Base-by-base conservation (phyloP, 2,888 invertebrate species). In the Tetragnatha montana region DNA sequence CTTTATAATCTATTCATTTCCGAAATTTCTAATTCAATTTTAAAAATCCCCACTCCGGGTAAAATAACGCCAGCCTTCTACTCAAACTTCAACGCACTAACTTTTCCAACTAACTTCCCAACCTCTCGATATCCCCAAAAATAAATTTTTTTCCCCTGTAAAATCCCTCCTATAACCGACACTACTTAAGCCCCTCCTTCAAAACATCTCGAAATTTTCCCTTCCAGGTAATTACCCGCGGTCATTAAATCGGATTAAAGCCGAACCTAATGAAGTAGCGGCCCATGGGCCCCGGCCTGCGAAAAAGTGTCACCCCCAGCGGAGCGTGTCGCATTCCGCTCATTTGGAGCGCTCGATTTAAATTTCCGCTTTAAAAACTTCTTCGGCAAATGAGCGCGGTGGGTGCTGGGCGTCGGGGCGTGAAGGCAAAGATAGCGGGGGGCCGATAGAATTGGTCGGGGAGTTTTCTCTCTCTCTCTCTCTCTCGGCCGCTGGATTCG, bases 311-410 rank as follows among this genome's bases (percentile, higher is more conserved):
- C 19, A 21, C 22, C 73, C 73, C 73, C 73, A 19, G 22, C 21
- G 35, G 21, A 14, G 14, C 22, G 35, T 73, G 35, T 35, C 73
- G 21, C 73, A 14, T 19, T 69, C 69, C 81, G 71, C 74, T 19
- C 8, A 35, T 35, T 35, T 35, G 35, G 35, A 35, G 35, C 79
- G 88, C 88, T 87, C 89, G 79, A 90, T 90, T 90, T 90, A 90
- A 90, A 90, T 90, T 90, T 90, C 86, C 89, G 89, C 89, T 90
- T 90, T 90, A 90, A 90, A 90, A 90, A 90, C 86, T 35, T 87
- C 87, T 73, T 86, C 78, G 68, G 90, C 90, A 90, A 90, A 90
- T 90, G 90, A 90, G 90, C 68, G 81, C 70, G 89, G 86, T 89
- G 81, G 85, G 50, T 47, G 19, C 14, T 49, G 79, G 87, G 90